A percentile compares a stretch with the other conserved stretches of the same genome.
Evolutionary conservation across 2,888 invertebrate species (phyloP).

Genomic region (Tetranychus truncatus): DNA sequence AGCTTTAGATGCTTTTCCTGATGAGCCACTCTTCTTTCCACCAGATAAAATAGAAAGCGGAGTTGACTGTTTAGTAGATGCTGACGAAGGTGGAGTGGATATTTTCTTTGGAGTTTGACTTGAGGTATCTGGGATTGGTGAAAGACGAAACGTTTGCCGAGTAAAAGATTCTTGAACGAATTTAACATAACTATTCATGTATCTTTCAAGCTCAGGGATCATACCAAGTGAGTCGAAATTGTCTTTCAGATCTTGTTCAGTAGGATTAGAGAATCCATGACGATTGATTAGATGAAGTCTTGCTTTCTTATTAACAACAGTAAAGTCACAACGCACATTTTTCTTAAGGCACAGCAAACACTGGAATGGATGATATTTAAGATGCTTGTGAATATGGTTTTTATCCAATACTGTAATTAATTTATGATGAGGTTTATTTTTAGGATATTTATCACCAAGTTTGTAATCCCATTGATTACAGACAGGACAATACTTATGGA

Average conservation of each 20-base stretch:
- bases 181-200: background rate
- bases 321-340: background rate
- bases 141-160: background rate
- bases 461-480: background rate
- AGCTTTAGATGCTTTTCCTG: background rate
- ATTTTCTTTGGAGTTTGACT: background rate
- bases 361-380: background rate
- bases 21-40: background rate
- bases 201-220: background rate
- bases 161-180: background rate
- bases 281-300: background rate
- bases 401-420: background rate
- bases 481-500: background rate
- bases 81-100: background rate
- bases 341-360: background rate
- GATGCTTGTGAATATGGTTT: background rate
- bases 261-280: background rate
- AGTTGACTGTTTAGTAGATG: background rate
- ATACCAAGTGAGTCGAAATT: background rate
- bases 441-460: background rate
- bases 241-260: background rate
- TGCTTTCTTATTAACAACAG: background rate
- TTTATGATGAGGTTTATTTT: background rate
- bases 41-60: background rate
- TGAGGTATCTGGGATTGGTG: background rate